Percentiles rank a stretch among this genome's conserved stretches.
Conservation (phyloP, 2,797 vertebrate species). For the Fundulus diaphanus region DNA sequence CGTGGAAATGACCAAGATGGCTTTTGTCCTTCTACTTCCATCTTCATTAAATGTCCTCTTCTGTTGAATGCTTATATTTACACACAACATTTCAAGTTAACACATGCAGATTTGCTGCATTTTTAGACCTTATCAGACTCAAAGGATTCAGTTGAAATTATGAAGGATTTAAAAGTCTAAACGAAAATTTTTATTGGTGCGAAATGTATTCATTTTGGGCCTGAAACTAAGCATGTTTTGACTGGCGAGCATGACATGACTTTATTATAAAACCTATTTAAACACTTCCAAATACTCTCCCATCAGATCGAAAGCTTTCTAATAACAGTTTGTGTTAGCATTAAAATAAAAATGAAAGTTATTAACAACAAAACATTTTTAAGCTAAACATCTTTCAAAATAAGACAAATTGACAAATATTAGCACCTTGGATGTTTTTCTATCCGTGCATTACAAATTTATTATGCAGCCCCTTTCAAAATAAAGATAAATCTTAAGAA, state of each 20-base stretch:
- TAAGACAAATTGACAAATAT: background rate
- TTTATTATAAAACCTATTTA: too few species aligned
- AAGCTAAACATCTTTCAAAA: background rate
- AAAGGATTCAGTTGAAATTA: background rate
- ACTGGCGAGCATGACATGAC: background rate
- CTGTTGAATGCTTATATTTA: too few species aligned
- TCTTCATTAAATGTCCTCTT: background rate
- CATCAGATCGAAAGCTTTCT: background rate
- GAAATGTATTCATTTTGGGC: background rate
- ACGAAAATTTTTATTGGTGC: too few species aligned
- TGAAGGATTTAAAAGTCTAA: background rate
- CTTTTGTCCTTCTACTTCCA: background rate
- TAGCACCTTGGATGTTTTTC: too few species aligned
- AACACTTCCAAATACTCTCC: background rate
- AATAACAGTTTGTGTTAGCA: background rate
- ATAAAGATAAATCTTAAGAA: background rate
- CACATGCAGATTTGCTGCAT: background rate
- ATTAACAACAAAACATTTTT: background rate
- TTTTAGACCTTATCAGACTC: background rate
- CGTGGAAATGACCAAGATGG: background rate
- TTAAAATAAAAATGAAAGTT: background rate
- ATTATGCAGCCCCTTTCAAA: background rate
- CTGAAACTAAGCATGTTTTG: background rate
- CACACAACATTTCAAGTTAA: background rate
- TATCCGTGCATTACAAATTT: background rate